phyloP scores from a whole-genome alignment of 2,113 vertebrate species.

The Petaurus breviceps region DNA sequence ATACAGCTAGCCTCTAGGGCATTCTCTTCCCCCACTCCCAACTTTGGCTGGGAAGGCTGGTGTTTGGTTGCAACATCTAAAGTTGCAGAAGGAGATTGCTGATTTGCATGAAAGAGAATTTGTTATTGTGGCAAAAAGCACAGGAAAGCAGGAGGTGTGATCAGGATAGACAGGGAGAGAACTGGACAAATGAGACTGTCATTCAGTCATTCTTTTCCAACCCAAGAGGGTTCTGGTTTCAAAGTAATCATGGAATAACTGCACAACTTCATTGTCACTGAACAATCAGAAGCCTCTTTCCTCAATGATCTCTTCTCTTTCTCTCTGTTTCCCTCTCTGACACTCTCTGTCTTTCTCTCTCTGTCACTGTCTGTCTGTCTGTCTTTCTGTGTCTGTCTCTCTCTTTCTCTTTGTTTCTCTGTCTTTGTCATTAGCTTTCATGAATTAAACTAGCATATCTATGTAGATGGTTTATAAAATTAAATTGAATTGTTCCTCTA shows the following conservation, averaged over 20 bases:
- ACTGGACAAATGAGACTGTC: not conserved
- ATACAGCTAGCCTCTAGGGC: not conserved
- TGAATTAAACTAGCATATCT: not conserved
- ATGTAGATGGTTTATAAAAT: not conserved
- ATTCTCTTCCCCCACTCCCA: not conserved
- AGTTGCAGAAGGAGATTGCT: not conserved
- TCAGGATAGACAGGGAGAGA: not conserved
- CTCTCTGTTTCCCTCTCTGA: not conserved
- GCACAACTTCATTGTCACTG: not conserved
- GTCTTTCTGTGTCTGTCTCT: not conserved
- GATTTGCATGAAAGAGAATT: not conserved
- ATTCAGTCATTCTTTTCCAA: not conserved
- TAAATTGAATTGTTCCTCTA: not conserved
- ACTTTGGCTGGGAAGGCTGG: not conserved
- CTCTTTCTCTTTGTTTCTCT: not conserved
- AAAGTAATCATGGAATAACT: not conserved
- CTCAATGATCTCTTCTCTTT: not conserved
- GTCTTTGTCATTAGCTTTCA: not conserved
- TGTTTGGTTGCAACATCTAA: not conserved
- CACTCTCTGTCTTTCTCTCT: not conserved
- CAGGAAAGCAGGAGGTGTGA: not conserved
- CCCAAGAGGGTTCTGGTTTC: not conserved
- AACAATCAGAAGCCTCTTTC: not conserved
- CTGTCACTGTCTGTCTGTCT: not conserved
- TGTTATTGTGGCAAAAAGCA: not conserved